These are phyloP conservation scores for Panurus biarmicus DNA, from an alignment of 2,113 vertebrate genomes.

Conservation along the genomic window DNA sequence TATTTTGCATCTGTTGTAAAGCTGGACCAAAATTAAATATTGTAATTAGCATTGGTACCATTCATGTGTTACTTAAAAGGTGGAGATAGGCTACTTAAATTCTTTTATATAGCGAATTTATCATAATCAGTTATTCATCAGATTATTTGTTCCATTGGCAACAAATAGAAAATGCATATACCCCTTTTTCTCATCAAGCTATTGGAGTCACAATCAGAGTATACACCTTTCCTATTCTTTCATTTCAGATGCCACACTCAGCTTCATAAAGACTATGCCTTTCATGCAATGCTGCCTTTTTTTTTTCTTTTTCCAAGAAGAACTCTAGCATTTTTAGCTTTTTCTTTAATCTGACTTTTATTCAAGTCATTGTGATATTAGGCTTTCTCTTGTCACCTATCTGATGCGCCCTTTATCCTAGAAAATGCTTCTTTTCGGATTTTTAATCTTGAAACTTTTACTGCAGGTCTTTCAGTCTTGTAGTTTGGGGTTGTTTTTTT, in stretches of 20 bases:
- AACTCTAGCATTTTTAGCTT: neutral
- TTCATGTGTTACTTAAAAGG: neutral
- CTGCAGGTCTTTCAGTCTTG: neutral
- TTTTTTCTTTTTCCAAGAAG: neutral
- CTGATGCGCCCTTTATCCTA: neutral
- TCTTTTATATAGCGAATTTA: neutral
- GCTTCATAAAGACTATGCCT: neutral
- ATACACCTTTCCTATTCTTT: neutral
- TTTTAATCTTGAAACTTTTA: neutral
- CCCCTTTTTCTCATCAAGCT: neutral
- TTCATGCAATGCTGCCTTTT: neutral
- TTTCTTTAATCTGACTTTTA: neutral
- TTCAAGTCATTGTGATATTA: neutral
- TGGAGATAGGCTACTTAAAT: neutral
- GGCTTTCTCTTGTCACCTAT: neutral
- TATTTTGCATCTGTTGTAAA: neutral
- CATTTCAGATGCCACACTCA: neutral
- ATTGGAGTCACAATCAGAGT: neutral
- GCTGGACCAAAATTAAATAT: neutral
- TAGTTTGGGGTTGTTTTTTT: neutral
- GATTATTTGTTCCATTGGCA: neutral
- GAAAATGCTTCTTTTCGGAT: neutral
- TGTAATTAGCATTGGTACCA: neutral
- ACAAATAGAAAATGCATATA: neutral
- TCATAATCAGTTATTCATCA: neutral